Evolutionary conservation across 2,888 invertebrate genomes (phyloP).

Genomic region (Euzophera pinguis): DNA sequence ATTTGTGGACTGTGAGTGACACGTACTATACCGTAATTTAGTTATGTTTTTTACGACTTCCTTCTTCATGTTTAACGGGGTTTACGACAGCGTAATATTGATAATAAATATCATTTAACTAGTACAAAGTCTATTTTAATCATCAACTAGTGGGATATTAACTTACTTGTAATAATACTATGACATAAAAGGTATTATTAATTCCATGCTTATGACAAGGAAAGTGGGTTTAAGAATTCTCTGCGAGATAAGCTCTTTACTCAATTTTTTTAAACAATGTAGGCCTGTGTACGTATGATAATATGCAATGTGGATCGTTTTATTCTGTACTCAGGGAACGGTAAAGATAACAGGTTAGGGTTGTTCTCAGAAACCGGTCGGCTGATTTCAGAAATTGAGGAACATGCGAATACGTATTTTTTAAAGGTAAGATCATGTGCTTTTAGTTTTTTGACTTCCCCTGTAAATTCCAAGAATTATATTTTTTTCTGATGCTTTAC

Average conservation of each 20-base stretch:
- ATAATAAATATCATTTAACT: no score
- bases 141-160: no score
- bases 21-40: not conserved
- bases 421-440: slow-evolving; percentile 14
- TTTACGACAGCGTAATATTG: no score
- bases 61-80: no score
- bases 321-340: slow-evolving; percentile 47
- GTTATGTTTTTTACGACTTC: not conserved
- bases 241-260: no score
- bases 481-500: not conserved
- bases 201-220: no score
- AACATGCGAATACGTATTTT: slow-evolving; percentile 21
- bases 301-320: slow-evolving; percentile 36
- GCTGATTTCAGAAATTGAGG: slow-evolving; percentile 51
- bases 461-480: not conserved
- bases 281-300: not conserved
- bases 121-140: no score
- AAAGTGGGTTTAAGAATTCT: no score
- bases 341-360: slow-evolving; percentile 68
- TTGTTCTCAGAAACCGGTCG: slow-evolving; percentile 52
- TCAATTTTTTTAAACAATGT: no score
- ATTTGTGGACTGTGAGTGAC: no score
- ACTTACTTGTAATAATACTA: no score
- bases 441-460: not conserved
- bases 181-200: no score